Percentiles rank a stretch among this genome's conserved stretches.
Conservation (phyloP, 1,140 invertebrate species). For the Phymastichus coffea region DNA sequence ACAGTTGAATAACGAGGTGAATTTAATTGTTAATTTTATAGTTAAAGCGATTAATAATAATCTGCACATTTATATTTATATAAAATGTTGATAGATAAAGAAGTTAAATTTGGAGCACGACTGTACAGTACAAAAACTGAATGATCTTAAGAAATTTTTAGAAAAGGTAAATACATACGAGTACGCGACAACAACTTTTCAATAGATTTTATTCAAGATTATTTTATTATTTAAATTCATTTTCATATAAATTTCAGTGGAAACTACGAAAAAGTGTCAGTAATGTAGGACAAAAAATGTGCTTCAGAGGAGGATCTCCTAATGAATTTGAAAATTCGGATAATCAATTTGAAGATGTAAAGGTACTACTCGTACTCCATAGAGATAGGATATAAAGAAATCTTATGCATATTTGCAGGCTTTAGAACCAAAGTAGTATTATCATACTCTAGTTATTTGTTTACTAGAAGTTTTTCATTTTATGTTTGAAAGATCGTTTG, state of each 20-base stretch:
- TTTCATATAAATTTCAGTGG: slow-evolving; percentile 25
- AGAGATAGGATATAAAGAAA: no score
- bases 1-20: slow-evolving; percentile 21
- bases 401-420: no score
- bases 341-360: background rate
- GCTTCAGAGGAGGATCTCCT: background rate
- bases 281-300: background rate
- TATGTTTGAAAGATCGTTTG: no score
- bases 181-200: no score
- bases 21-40: background rate
- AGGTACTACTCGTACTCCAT: slow-evolving; percentile 14
- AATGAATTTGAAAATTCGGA: background rate
- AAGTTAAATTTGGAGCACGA: slow-evolving; percentile 3
- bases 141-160: slow-evolving; percentile 19
- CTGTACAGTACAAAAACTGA: slow-evolving; percentile 5
- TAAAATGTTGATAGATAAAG: slow-evolving; percentile 16
- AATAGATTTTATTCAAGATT: no score
- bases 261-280: slow-evolving; percentile 15
- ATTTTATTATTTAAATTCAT: no score
- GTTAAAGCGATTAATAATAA: background rate
- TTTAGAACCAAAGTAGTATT: no score
- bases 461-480: no score
- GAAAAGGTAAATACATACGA: slow-evolving; percentile 12
- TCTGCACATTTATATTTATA: background rate
- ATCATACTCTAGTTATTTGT: no score